Evolutionary conservation across 2,797 vertebrate genomes (phyloP).

Genomic region (Pelobates cultripes): DNA sequence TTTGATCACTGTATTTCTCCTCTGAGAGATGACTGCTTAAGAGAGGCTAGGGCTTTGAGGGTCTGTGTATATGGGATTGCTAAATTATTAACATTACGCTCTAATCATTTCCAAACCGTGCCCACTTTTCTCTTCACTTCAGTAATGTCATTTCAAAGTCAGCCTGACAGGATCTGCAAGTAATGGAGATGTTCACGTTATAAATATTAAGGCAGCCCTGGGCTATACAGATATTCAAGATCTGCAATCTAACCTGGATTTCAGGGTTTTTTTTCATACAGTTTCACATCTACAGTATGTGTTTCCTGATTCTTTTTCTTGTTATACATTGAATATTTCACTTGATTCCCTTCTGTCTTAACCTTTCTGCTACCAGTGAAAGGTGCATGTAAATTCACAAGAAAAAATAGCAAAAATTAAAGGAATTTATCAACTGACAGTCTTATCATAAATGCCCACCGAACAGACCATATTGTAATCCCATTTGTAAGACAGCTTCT

Average conservation of each 20-base stretch:
- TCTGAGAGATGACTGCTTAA: slow-evolving; percentile 32
- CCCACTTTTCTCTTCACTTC: slow-evolving; percentile 55
- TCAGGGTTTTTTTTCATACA: slow-evolving; percentile 39
- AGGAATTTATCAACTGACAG: slow-evolving; percentile 11
- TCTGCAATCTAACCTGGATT: slow-evolving; percentile 45
- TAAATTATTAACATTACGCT: slow-evolving; percentile 55
- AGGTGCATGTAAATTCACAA: background rate
- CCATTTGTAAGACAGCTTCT: background rate
- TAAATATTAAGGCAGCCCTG: slow-evolving; percentile 55
- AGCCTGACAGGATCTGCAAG: slow-evolving; percentile 50
- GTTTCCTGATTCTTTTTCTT: slow-evolving; percentile 44
- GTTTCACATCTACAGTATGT: slow-evolving; percentile 44
- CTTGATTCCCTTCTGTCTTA: slow-evolving; percentile 18
- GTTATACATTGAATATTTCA: slow-evolving; percentile 16
- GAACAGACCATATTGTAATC: background rate
- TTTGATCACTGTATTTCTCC: slow-evolving; percentile 36
- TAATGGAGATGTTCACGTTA: slow-evolving; percentile 55
- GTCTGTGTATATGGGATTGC: slow-evolving; percentile 48
- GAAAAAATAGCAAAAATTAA: background rate
- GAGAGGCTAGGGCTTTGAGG: slow-evolving; percentile 33
- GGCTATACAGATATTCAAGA: slow-evolving; percentile 50
- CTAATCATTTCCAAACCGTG: slow-evolving; percentile 54
- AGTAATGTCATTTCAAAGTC: slow-evolving; percentile 57
- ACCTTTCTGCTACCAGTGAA: slow-evolving; percentile 29
- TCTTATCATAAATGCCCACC: slow-evolving; percentile 9